phyloP scores from a whole-genome alignment of 2,113 vertebrate genomes.

The Sarotherodon lohbergeri region DNA sequence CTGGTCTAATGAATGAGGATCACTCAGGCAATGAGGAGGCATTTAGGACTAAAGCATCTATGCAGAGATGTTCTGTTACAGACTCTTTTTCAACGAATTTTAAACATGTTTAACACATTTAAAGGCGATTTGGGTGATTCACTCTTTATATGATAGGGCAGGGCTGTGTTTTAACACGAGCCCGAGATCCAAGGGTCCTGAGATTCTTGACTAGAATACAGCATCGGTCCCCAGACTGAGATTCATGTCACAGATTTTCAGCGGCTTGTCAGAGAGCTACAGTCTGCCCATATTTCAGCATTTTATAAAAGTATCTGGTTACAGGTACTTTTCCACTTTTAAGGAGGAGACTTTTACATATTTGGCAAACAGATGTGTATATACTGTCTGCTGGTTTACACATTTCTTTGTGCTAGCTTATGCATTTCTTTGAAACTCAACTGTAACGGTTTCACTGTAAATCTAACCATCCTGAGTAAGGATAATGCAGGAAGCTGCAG shows the following conservation, averaged over 20 bases:
- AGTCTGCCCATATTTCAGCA: conserved; percentile 48
- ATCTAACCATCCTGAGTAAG: not conserved
- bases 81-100: not conserved
- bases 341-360: conserved; percentile 35
- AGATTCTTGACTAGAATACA: conserved; percentile 41
- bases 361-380: conserved; percentile 43
- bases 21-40: conserved; percentile 30
- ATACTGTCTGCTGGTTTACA: not conserved
- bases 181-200: conserved; percentile 12
- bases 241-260: conserved; percentile 59
- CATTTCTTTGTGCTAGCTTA: not conserved
- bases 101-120: not conserved
- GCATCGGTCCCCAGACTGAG: conserved; percentile 44
- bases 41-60: conserved; percentile 14
- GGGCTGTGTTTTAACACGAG: conserved; percentile 30
- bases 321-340: conserved; percentile 28
- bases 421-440: not conserved
- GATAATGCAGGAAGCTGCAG: not conserved
- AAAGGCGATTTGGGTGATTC: not conserved
- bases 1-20: conserved; percentile 43
- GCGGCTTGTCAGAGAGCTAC: conserved; percentile 44
- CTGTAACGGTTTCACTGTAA: not conserved
- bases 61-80: conserved; percentile 19
- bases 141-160: not conserved
- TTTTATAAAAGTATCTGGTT: conserved; percentile 57